Percentiles rank a stretch among this genome's conserved stretches.
Evolutionary conservation across 2,797 vertebrate genomes (phyloP).

Genomic region (Fringilla coelebs): DNA sequence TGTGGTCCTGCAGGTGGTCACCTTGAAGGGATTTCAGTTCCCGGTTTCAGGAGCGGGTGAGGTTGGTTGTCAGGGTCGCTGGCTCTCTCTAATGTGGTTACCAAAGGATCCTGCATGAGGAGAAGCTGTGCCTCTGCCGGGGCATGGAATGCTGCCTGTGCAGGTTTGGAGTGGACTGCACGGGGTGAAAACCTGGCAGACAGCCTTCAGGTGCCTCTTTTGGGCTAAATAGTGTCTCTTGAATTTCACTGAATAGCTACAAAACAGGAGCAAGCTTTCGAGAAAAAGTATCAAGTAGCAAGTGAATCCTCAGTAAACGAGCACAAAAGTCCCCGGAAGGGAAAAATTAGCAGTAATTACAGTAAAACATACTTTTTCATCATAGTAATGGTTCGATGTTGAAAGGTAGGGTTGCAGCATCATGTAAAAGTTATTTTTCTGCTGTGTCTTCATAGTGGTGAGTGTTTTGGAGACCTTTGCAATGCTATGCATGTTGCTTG

Average conservation of each 20-base stretch:
- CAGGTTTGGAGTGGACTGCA: not conserved
- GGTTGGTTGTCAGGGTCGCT: not conserved
- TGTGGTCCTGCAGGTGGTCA: not conserved
- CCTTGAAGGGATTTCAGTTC: not conserved
- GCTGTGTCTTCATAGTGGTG: not conserved
- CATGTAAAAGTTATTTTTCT: not conserved
- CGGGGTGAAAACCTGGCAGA: not conserved
- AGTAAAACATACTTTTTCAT: slow-evolving; percentile 11
- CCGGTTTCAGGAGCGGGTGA: not conserved
- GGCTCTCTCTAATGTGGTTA: not conserved
- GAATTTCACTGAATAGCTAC: not conserved
- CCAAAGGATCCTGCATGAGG: not conserved
- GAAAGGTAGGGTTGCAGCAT: not conserved
- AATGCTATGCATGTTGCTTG: not conserved
- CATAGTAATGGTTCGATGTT: not conserved
- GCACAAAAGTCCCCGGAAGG: not conserved
- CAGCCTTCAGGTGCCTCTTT: not conserved
- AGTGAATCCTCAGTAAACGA: not conserved
- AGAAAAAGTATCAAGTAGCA: not conserved
- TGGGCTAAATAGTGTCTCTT: not conserved
- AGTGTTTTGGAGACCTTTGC: not conserved
- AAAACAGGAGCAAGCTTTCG: not conserved
- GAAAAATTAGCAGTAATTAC: slow-evolving; percentile 36
- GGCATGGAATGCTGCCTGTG: not conserved
- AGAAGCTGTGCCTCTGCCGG: not conserved